Base-by-base conservation (phyloP, 2,797 vertebrate genomes). In the Selene dorsalis region DNA sequence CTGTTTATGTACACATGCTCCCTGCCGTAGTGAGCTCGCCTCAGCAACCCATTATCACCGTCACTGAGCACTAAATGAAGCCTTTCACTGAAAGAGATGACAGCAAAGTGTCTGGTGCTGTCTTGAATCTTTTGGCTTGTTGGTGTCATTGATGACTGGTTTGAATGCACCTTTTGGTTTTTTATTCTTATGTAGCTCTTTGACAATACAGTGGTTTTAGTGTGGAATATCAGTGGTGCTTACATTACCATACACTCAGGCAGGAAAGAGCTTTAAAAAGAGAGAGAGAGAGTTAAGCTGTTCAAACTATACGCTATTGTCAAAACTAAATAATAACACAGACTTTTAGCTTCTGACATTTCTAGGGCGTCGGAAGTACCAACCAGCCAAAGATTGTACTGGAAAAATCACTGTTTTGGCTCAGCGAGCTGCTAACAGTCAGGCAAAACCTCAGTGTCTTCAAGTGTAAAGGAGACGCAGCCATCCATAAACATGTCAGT, bases 1-100 rank as follows among this genome's bases (percentile, higher is more conserved):
- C 86, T 89, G 86, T 92, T 91, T 85, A 84, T 91, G 86, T 87
- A 79, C 86, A 82, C 77, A 76, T 85, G 75, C 70, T 81, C 79
- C 65, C 73, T 62, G 63, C 64, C 67, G 18, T 14, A 64, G 87
- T 82, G 72, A 74, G 78, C 87, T 73, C 71, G 73, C 58, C 63
- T 58, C 74, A 59, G 83, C 83, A 89, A 78, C 71, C 68, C 75
- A 66, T 77, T 79, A 88, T 88, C 84, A 83, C 73, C 22, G 38
- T 62, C 53, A 20, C 73, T 20, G 47, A 65, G 58, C 56, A 56
- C 84, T 84, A 72, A 85, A 84, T 74, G 57, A 83, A 78, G 73
- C 64, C 53, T 75, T 87, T 73, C 68, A 76, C 64, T 78, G 69
- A 32, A 38, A 53, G 64, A 24, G 58, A 77, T 73, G 72, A 83